Percentiles rank a stretch among this genome's conserved stretches.
Conservation (phyloP, 2,113 vertebrate genomes). For the Machaerirhynchus nigripectus region DNA sequence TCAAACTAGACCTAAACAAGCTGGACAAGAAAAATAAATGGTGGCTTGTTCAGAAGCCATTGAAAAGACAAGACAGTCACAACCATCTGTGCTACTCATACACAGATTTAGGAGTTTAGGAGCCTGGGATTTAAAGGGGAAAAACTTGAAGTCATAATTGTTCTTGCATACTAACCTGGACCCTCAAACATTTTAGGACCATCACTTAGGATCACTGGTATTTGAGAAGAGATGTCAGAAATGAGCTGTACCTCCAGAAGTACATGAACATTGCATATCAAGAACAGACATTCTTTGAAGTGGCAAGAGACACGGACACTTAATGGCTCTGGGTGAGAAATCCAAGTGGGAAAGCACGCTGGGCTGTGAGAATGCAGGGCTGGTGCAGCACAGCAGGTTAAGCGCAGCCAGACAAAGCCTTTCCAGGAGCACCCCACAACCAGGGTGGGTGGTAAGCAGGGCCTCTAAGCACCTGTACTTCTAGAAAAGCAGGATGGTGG, state of each 20-base stretch:
- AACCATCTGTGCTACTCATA: neutral
- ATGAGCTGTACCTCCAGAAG: neutral
- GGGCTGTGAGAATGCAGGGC: neutral
- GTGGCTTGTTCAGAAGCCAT: neutral
- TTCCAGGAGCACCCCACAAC: neutral
- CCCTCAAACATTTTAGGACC: neutral
- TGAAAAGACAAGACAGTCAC: neutral
- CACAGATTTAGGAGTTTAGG: neutral
- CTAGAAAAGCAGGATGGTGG: neutral
- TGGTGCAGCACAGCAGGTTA: neutral
- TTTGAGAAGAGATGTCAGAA: neutral
- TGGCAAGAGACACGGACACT: neutral
- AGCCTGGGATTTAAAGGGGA: neutral
- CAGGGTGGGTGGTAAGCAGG: rapidly evolving
- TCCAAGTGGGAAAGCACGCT: neutral
- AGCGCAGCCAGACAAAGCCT: neutral
- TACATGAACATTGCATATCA: rapidly evolving
- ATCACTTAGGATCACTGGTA: neutral
- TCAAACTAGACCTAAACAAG: neutral
- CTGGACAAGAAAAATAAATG: neutral
- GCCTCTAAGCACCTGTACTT: neutral
- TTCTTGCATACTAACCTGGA: neutral
- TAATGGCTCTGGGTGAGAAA: neutral
- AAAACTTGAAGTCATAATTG: neutral
- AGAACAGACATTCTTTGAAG: neutral